A percentile compares a stretch with the other conserved stretches of the same genome.
These are phyloP conservation scores for Nomada ruficornis DNA, from an alignment of 2,888 invertebrate genomes.

Conservation along the genomic window DNA sequence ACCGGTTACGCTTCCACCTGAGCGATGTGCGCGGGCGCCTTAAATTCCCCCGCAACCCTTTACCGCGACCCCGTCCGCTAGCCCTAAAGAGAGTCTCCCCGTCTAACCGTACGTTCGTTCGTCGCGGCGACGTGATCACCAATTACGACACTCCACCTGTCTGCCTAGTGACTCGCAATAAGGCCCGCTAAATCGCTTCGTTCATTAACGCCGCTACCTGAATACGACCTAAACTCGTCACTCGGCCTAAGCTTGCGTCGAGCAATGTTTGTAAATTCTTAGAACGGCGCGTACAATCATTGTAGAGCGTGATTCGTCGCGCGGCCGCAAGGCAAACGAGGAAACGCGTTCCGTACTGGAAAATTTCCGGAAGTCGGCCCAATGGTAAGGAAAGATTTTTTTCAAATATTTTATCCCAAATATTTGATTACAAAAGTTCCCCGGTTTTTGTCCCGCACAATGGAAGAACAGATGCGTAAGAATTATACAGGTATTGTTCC, in stretches of 20 bases:
- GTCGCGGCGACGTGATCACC: background rate
- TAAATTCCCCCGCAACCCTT: slow-evolving; percentile 3
- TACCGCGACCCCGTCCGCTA: background rate
- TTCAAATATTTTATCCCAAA: too few relatives aligned
- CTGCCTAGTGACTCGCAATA: background rate
- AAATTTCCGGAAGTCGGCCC: too few relatives aligned
- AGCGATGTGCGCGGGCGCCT: background rate
- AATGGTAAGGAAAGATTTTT: too few relatives aligned
- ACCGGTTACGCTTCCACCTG: slow-evolving; percentile 20
- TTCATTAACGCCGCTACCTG: background rate
- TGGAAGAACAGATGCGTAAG: background rate
- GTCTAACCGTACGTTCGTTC: background rate
- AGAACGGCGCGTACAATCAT: too few relatives aligned
- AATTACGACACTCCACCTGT: slow-evolving; percentile 1
- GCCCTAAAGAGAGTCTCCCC: background rate
- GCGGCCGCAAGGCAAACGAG: too few relatives aligned
- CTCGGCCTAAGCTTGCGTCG: too few relatives aligned
- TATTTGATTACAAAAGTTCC: too few relatives aligned
- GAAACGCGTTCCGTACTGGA: too few relatives aligned
- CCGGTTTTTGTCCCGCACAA: background rate
- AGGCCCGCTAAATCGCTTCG: background rate
- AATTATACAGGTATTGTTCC: slow-evolving; percentile 52
- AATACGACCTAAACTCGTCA: background rate
- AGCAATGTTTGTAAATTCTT: too few relatives aligned
- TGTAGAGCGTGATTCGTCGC: too few relatives aligned